phyloP scores from a whole-genome alignment of 1,140 invertebrate genomes.

The Pemphigus obesinymphae region DNA sequence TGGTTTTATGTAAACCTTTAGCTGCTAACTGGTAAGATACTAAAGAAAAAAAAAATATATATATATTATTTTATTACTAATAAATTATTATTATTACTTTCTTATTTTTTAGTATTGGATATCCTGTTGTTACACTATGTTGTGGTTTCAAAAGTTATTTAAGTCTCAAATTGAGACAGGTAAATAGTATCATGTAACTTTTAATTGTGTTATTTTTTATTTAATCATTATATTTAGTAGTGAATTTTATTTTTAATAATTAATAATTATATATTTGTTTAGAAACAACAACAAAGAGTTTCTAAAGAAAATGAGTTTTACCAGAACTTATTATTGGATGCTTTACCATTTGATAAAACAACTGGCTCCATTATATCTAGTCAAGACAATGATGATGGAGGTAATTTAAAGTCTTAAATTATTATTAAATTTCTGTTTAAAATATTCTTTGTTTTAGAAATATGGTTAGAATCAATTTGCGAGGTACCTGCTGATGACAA shows the following conservation, averaged over 20 bases:
- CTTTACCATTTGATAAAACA: conserved; percentile 68
- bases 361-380: conserved; percentile 55
- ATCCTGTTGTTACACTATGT: conserved; percentile 93
- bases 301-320: conserved; percentile 95
- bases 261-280: conserved; percentile 43
- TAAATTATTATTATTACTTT: conserved; percentile 49
- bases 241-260: no score
- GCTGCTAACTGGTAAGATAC: conserved; percentile 87
- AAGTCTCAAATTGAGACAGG: conserved; percentile 81
- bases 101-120: conserved; percentile 76
- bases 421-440: not conserved
- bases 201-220: not conserved
- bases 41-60: not conserved
- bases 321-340: conserved; percentile 84
- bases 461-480: conserved; percentile 36
- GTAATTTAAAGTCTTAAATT: not conserved
- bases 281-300: conserved; percentile 87
- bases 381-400: conserved; percentile 58
- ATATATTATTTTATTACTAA: conserved; percentile 8
- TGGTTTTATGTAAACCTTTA: conserved; percentile 94
- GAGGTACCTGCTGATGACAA: conserved; percentile 18
- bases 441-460: not conserved
- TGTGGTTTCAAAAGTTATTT: conserved; percentile 96
- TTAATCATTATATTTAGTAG: not conserved
- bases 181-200: conserved; percentile 49